Evolutionary conservation across 2,888 invertebrate genomes (phyloP).

Genomic region (Dryobotodes eremita): DNA sequence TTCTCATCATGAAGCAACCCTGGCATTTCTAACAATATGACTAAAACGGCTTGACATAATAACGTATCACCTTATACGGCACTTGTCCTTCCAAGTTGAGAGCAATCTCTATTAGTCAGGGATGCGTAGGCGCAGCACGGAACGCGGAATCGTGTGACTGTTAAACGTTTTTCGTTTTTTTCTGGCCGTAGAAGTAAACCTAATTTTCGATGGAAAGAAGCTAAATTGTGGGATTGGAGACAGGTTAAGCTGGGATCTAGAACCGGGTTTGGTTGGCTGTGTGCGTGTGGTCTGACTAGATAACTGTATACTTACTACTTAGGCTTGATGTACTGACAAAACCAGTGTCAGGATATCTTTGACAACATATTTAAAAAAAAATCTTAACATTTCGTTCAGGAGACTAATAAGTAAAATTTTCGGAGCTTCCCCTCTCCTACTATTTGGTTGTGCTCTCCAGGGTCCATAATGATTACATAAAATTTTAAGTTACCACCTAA

Average conservation of each 20-base stretch:
- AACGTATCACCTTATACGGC: constrained; percentile 48
- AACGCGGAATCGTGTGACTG: constrained; percentile 59
- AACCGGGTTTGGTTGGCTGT: not conserved
- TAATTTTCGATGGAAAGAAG: constrained; percentile 45
- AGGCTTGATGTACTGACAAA: not conserved
- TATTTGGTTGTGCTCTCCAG: too few relatives aligned
- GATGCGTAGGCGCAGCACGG: constrained; percentile 59
- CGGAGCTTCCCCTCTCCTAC: too few relatives aligned
- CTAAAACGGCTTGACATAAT: constrained; percentile 60
- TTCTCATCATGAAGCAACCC: constrained; percentile 57
- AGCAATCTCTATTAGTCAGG: constrained; percentile 62
- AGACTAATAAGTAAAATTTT: too few relatives aligned
- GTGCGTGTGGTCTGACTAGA: not conserved
- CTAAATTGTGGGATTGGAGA: constrained; percentile 21
- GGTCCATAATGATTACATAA: too few relatives aligned
- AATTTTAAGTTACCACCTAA: too few relatives aligned
- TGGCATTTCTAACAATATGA: constrained; percentile 57
- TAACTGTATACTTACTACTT: constrained; percentile 11
- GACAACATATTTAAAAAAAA: too few relatives aligned
- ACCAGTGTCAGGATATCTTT: not conserved
- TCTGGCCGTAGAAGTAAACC: constrained; percentile 23
- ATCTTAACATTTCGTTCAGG: too few relatives aligned
- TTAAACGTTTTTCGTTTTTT: constrained; percentile 29
- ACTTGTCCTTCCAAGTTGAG: constrained; percentile 66
- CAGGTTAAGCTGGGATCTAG: not conserved